Conservation (phyloP, 2,888 invertebrate genomes). For the Craniophora ligustri region DNA sequence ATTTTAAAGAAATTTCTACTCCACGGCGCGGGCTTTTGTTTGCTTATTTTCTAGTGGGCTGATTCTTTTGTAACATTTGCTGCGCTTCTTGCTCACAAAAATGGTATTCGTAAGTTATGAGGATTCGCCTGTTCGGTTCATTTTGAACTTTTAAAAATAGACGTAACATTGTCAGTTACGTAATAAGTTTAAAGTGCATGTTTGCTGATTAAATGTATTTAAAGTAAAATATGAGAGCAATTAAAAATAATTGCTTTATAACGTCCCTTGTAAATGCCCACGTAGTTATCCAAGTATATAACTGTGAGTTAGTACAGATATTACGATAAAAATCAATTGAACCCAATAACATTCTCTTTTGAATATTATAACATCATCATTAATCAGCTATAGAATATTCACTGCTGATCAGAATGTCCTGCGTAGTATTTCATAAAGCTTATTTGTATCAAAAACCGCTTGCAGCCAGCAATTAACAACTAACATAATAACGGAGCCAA, state of each 20-base stretch:
- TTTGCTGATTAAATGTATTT: conserved; percentile 4
- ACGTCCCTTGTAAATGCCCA: too few species aligned
- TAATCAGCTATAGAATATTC: too few species aligned
- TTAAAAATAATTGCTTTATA: neutral
- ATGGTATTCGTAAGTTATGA: conserved; percentile 24
- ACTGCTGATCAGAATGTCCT: too few species aligned
- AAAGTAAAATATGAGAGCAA: conserved; percentile 7
- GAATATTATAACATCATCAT: too few species aligned
- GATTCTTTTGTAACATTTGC: conserved; percentile 28
- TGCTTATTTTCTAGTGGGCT: conserved; percentile 10
- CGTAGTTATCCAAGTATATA: too few species aligned
- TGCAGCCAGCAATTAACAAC: too few species aligned
- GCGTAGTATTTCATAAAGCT: too few species aligned
- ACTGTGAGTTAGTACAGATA: neutral
- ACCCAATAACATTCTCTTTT: too few species aligned
- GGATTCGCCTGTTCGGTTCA: conserved; percentile 6
- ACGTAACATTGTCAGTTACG: conserved; percentile 7
- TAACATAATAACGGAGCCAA: too few species aligned
- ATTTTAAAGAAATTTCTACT: conserved; percentile 49
- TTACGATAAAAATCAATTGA: too few species aligned
- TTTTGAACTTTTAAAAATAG: conserved; percentile 17
- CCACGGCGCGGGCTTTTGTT: conserved; percentile 10
- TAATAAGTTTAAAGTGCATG: conserved; percentile 13
- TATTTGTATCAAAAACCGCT: too few species aligned
- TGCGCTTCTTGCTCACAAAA: conserved; percentile 17